These are phyloP conservation scores for Ceramica pisi DNA, from an alignment of 2,888 invertebrate genomes.

Conservation along the genomic window DNA sequence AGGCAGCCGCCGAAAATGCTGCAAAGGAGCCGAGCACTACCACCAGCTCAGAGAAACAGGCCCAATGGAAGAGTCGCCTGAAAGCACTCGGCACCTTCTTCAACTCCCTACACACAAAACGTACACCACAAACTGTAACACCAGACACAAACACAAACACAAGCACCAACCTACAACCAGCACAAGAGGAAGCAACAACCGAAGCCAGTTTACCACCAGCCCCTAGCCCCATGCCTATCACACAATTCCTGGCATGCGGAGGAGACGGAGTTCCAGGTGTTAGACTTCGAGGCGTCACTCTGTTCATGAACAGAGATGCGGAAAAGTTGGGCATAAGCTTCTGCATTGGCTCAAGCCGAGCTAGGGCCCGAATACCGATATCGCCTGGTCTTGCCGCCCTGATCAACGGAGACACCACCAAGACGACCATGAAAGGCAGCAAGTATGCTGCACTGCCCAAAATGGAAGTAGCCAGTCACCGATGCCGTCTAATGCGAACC, in stretches of 20 bases:
- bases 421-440: background rate
- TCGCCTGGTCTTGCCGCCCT: background rate
- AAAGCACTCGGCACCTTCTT: background rate
- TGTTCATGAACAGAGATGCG: background rate
- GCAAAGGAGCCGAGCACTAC: background rate
- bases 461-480: background rate
- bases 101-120: too few species aligned
- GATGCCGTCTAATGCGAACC: background rate
- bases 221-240: too few species aligned
- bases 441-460: background rate
- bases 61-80: background rate
- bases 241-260: too few species aligned
- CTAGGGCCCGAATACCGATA: background rate
- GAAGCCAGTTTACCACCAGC: too few species aligned
- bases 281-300: background rate
- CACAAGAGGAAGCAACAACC: too few species aligned
- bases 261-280: background rate
- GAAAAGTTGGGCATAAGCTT: background rate
- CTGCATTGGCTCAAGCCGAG: constrained; percentile 1
- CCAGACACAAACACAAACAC: too few species aligned
- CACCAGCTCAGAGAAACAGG: background rate
- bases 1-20: background rate
- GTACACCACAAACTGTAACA: too few species aligned
- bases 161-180: too few species aligned
- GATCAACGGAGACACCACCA: background rate